Evolutionary conservation across 2,113 vertebrate species (phyloP).

Genomic region (Corythornis cristatus): DNA sequence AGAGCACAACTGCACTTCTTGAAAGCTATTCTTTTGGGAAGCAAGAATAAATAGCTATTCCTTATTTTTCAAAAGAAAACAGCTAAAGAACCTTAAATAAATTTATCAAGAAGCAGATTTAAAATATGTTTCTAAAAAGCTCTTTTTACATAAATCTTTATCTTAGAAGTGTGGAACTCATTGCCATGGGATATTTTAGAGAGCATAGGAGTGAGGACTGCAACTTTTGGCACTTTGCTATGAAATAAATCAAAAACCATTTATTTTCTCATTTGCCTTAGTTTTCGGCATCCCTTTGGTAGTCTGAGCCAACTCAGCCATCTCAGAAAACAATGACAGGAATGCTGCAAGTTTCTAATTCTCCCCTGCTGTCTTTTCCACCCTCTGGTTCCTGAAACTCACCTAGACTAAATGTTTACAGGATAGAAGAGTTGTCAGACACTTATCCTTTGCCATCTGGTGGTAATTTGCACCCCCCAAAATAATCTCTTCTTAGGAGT

Average conservation of each 20-base stretch:
- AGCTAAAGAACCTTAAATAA: not conserved
- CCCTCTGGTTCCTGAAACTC: slow-evolving; percentile 19
- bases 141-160: not conserved
- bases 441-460: slow-evolving; percentile 48
- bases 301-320: not conserved
- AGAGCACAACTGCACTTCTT: not conserved
- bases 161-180: not conserved
- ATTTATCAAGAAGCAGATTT: not conserved
- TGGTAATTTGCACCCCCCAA: not conserved
- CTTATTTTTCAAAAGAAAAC: not conserved
- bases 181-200: not conserved
- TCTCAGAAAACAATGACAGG: not conserved
- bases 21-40: not conserved
- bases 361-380: slow-evolving; percentile 8
- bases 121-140: not conserved
- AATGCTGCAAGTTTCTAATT: not conserved
- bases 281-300: not conserved
- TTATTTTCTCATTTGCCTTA: not conserved
- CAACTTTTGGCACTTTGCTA: not conserved
- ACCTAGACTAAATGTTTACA: slow-evolving; percentile 54
- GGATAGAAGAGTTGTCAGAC: slow-evolving; percentile 33
- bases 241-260: not conserved
- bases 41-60: not conserved
- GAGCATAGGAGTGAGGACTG: not conserved
- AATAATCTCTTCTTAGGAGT: slow-evolving; percentile 32